Base-by-base conservation (phyloP, 2,113 vertebrate genomes). In the Coptodon rendalli region DNA sequence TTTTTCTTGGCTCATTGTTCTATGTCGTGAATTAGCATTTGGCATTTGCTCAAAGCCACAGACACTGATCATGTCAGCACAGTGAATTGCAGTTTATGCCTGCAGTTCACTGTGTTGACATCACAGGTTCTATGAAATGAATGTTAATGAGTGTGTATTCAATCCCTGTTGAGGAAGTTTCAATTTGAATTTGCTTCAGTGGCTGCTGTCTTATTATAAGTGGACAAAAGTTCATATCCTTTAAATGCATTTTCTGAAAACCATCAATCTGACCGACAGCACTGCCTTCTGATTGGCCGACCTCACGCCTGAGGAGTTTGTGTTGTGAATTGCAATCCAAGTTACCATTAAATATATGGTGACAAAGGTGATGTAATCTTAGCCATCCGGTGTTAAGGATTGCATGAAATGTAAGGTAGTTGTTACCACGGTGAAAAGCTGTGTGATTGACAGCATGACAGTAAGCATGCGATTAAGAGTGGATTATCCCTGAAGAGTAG, bases 371-470 rank as follows among this genome's bases (percentile, higher is more conserved):
- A 82, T 57, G 73, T 73, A 80, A 83, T 85, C 61, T 73, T 16
- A 11, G 52, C 53, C 52, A 86, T 81, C 78, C 66, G 54, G 66
- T 76, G 57, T 80, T 83, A 85, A 66, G 45, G 85, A 84, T 16
- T 59, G 45, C 83, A 81, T 82, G 52, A 40, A 84, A 82, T 54
- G 80, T 68, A 80, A 84, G 48, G 10, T 14, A 52, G 73, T 54
- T 5, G 87, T 90, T 89, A 76, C 90, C 87, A 87, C 73, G 87
- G 79, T 57, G 78, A 89, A 76, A n/a, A 73, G 57, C 81, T 22
- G 61, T 81, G 36, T 89, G 90, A 92, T 13, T 80, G 86, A 89
- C 88, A 81, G 87, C 84, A 83, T 76, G 81, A 89, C 66, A 80
- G 63, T 17, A 27, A 86, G 87, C 80, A 78, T 84, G 61, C 73